Base-by-base conservation (phyloP, 2,888 invertebrate genomes). In the Caenorhabditis sp. region DNA sequence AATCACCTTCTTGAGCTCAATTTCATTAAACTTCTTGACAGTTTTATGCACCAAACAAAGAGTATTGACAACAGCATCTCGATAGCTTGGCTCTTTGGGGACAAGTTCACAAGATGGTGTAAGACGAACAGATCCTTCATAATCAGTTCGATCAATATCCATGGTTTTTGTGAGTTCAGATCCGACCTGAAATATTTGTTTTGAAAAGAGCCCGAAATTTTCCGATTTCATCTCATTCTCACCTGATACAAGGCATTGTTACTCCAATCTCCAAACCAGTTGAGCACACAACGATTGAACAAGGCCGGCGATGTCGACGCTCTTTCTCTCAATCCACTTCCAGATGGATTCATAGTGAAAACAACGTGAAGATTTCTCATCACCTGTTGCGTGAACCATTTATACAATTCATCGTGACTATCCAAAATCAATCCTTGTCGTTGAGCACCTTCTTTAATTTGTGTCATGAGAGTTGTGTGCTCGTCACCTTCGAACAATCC, bases 241-340 rank as follows among this genome's bases (percentile, higher is more conserved):
- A 81, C 82, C 73, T 87, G 86, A 65, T 84, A 87, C 31, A 87
- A 78, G 0, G 95, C 95, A 1, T 94, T 94, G 87, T 96, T 95
- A 25, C 96, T 95, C 99, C 99, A 99, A 89, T 99, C 99, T 14
- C 99, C 99, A 89, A 99, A 97, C 97, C 97, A 97, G 89, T 99
- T 97, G 84, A 99, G 91, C 14, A 99, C 97, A 89, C 97, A 99
- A 89, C 97, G 92, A 91, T 99, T 99, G 91, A 99, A 99, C 67
- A 99, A 91, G 4, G 99, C 99, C 36, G 99, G 99, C 5, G 99
- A 99, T 0, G 99, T 99, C 12, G 99, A 95, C 0, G 99, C 99
- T 76, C 97, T 92, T 90, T 97, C 97, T 89, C 99, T 97, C 54
- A 99, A 91, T 0, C 97, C 99, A 88, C 99, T 97, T 0, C 96